Evolutionary conservation across 2,888 invertebrate species (phyloP).

Genomic region (Tholera decimalis): DNA sequence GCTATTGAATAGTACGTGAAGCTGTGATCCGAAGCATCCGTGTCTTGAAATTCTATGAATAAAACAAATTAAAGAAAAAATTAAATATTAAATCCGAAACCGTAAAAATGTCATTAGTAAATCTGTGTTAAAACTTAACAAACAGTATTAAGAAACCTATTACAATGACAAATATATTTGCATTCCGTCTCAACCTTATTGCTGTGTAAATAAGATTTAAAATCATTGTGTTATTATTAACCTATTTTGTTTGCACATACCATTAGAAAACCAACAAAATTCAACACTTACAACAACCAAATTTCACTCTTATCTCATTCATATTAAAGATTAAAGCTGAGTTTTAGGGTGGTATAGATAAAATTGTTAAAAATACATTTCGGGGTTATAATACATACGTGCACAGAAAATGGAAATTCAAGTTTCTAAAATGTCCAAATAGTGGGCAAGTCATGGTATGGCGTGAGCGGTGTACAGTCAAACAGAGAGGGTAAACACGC

Average conservation of each 20-base stretch:
- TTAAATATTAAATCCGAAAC: slow-evolving; percentile 51
- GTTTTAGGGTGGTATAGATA: slow-evolving; percentile 6
- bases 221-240: slow-evolving; percentile 66
- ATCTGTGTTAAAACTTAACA: slow-evolving; percentile 67
- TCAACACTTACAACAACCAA: not conserved
- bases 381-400: slow-evolving; percentile 66
- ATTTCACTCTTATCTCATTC: not conserved
- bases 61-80: slow-evolving; percentile 27
- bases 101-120: slow-evolving; percentile 67
- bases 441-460: slow-evolving; percentile 58
- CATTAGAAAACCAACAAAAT: slow-evolving; percentile 44
- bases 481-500: slow-evolving; percentile 71
- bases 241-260: slow-evolving; percentile 67
- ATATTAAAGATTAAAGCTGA: slow-evolving; percentile 5
- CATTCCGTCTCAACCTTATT: slow-evolving; percentile 55
- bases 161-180: slow-evolving; percentile 68
- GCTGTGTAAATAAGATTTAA: slow-evolving; percentile 61
- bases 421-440: slow-evolving; percentile 87
- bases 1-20: not conserved
- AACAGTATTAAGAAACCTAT: slow-evolving; percentile 67
- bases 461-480: slow-evolving; percentile 66
- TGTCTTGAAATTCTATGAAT: not conserved
- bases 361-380: slow-evolving; percentile 55
- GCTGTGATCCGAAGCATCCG: not conserved
- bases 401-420: slow-evolving; percentile 83